Percentiles rank a stretch among this genome's conserved stretches.
Evolutionary conservation across 2,888 invertebrate species (phyloP).

Genomic region (Tubulanus polymorphus): DNA sequence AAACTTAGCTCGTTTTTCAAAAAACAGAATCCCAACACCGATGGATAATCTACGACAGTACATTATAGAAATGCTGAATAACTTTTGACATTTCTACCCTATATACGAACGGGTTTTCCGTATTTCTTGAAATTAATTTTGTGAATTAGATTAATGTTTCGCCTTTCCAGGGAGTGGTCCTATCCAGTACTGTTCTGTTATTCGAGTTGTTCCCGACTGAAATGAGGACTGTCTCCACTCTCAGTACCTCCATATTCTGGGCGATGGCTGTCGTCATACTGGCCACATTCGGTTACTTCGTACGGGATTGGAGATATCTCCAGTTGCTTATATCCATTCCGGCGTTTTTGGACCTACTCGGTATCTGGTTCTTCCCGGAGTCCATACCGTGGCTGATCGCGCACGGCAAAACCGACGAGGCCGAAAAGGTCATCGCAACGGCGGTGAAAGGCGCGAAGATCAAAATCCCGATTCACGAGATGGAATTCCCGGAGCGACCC

Average conservation of each 20-base stretch:
- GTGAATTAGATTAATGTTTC: too few relatives aligned
- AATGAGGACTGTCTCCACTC: slow-evolving; percentile 29
- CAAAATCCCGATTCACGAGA: too few relatives aligned
- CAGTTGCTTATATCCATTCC: slow-evolving; percentile 33
- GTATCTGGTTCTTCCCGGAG: slow-evolving; percentile 34
- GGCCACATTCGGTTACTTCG: slow-evolving; percentile 29
- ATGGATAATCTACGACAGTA: too few relatives aligned
- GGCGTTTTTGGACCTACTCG: neutral
- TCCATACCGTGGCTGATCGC: slow-evolving; percentile 38
- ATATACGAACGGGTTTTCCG: too few relatives aligned
- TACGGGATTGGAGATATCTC: slow-evolving; percentile 35
- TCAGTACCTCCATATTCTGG: slow-evolving; percentile 35
- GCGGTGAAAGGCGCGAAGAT: too few relatives aligned
- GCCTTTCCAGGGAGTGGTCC: slow-evolving; percentile 32
- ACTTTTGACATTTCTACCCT: too few relatives aligned
- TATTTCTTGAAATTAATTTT: too few relatives aligned
- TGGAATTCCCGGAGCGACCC: too few relatives aligned
- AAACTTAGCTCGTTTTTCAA: too few relatives aligned
- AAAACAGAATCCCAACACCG: too few relatives aligned
- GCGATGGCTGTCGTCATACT: slow-evolving; percentile 32
- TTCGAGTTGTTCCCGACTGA: slow-evolving; percentile 32
- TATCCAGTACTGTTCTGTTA: slow-evolving; percentile 33
- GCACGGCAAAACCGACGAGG: slow-evolving; percentile 21
- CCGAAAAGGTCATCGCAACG: slow-evolving; percentile 19
- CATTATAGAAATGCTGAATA: too few relatives aligned